These are phyloP conservation scores for Engystomops pustulosus DNA, from an alignment of 2,113 vertebrate genomes.

Conservation along the genomic window DNA sequence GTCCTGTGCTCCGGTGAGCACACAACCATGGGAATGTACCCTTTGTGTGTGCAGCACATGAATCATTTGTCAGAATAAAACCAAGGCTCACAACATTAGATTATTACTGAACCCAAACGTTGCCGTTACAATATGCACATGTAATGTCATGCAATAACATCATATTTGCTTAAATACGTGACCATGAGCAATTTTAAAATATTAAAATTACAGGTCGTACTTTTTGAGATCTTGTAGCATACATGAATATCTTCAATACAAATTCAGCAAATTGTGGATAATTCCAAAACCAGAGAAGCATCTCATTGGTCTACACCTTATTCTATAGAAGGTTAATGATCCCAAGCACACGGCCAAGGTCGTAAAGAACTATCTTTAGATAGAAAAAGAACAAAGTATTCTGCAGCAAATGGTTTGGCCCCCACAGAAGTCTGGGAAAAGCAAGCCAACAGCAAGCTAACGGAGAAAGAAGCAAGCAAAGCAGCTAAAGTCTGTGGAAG, in stretches of 20 bases:
- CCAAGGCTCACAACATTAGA: no score
- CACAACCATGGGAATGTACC: no score
- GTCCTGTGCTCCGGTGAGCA: no score
- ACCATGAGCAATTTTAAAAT: no score
- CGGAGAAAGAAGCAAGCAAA: background rate
- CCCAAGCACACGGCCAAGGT: background rate
- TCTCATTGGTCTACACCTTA: background rate
- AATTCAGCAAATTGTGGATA: background rate
- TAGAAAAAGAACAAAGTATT: background rate
- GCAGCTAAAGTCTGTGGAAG: background rate
- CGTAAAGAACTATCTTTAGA: constrained; percentile 8
- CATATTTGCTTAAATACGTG: no score
- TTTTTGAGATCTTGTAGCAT: no score
- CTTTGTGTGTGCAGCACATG: no score
- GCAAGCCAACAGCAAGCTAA: background rate
- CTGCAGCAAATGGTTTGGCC: background rate
- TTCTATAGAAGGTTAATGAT: background rate
- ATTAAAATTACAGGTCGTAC: no score
- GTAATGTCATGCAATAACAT: no score
- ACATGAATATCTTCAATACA: background rate
- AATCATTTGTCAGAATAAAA: no score
- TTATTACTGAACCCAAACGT: no score
- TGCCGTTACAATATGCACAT: no score
- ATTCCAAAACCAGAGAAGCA: background rate
- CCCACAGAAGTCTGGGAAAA: background rate